phyloP scores from a whole-genome alignment of 2,888 invertebrate species.

The Dascillus cervinus region DNA sequence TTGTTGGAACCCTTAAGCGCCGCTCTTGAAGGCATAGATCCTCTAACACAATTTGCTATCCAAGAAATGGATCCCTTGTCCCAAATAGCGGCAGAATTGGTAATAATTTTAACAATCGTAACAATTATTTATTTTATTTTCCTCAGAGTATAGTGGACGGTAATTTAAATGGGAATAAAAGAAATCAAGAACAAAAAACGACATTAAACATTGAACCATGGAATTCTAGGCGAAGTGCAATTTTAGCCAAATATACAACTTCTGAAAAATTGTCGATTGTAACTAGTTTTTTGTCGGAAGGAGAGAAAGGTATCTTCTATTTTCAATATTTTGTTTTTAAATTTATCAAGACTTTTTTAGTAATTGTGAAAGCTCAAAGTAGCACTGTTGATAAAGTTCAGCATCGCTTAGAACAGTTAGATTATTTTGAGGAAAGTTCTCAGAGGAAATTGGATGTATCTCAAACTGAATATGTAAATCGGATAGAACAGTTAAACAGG shows the following conservation, averaged over 20 bases:
- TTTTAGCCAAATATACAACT: conserved; percentile 86
- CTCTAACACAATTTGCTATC: conserved; percentile 61
- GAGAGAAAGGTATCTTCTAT: conserved; percentile 65
- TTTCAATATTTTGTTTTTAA: too few relatives aligned
- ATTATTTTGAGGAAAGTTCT: conserved; percentile 87
- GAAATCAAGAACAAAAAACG: conserved; percentile 28
- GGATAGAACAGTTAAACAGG: conserved; percentile 85
- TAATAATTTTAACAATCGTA: conserved; percentile 19
- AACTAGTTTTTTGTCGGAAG: conserved; percentile 77
- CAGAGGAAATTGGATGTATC: conserved; percentile 81
- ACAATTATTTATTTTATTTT: conserved; percentile 3
- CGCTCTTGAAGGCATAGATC: conserved; percentile 65
- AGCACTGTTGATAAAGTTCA: conserved; percentile 81
- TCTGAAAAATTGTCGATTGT: conserved; percentile 87
- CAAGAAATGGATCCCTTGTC: conserved; percentile 58
- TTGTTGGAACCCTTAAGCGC: conserved; percentile 48
- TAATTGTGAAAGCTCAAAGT: conserved; percentile 72
- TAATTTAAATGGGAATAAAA: conserved; percentile 23
- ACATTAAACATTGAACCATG: conserved; percentile 60
- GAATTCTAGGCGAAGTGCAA: conserved; percentile 64
- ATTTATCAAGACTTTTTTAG: too few relatives aligned
- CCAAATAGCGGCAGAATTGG: conserved; percentile 52
- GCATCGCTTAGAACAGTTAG: conserved; percentile 85
- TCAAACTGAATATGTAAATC: conserved; percentile 77
- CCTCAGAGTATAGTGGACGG: conserved; percentile 20